Evolutionary conservation across 2,888 invertebrate species (phyloP), one percentile per base, ranked within the genome.

Genomic region (Polia nebulosa): DNA sequence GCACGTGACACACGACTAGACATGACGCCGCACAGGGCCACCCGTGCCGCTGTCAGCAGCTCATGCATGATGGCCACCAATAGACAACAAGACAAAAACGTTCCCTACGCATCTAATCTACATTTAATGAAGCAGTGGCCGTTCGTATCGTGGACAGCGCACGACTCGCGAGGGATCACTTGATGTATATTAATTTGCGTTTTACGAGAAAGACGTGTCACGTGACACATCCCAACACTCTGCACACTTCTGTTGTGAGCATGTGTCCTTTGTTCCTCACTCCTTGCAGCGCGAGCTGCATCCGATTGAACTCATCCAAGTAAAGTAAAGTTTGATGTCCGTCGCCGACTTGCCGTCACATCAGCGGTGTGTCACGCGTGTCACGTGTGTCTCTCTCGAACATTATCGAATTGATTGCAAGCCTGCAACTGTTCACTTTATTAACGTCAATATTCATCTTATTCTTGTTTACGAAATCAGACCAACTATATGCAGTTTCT

Each of bases 101-200:
- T 49, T 49, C 45, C 45, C 41, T 15, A 36, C 47, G 29, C 58
- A 62, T 64, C 52, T 55, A 72, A 72, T 68, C 71, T 58, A 13
- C 25, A 44, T 56, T 79, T 69, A 64, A 69, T 65, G 64, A 53
- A 63, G 25, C 20, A 15, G 39, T 17, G 25, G 13, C 17, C 13
- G 52, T 22, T 34, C 17, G n/a, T n/a, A n/a, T n/a, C n/a, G n/a
- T 11, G 34, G 6, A 36, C 53, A 34, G n/a, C 9, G 57, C 32
- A 8, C 13, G 22, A 25, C n/a, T n/a, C 27, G 2, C 8, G 20
- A 22, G 7, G 51, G 36, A 52, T 41, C 53, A 41, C 47, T 58
- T 57, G 22, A 32, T 44, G 49, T 61, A 49, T 52, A 63, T 47
- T 67, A 51, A 34, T 72, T 60, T 11, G 25, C 34, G 15, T n/a